These are phyloP conservation scores for Eutrigla gurnardus DNA, from an alignment of 2,797 vertebrate genomes.

Conservation along the genomic window DNA sequence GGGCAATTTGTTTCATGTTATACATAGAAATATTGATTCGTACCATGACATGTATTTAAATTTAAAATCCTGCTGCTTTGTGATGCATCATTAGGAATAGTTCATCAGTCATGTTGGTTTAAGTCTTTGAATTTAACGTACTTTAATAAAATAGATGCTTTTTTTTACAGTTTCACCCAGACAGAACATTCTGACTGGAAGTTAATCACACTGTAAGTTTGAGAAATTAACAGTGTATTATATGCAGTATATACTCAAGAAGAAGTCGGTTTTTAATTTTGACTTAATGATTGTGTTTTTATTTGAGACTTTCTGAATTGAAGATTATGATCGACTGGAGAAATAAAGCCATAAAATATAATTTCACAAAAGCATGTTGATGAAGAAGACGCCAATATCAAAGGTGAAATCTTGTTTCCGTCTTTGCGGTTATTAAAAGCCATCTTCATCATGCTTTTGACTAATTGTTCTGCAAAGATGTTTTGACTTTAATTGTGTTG, in stretches of 20 bases:
- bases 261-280: neutral
- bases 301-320: slow-evolving; percentile 22
- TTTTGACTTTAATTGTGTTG: too few relatives aligned
- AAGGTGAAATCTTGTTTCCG: slow-evolving; percentile 2
- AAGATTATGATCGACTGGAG: slow-evolving; percentile 7
- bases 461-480: slow-evolving; percentile 1
- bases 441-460: neutral
- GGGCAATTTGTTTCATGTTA: neutral
- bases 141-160: slow-evolving; percentile 8
- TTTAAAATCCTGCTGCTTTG: neutral
- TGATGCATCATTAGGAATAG: neutral
- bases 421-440: slow-evolving; percentile 19
- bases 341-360: slow-evolving; percentile 30
- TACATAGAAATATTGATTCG: neutral
- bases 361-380: neutral
- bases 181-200: slow-evolving; percentile 4
- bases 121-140: slow-evolving; percentile 13
- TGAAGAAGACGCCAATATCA: slow-evolving; percentile 16
- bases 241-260: slow-evolving; percentile 10
- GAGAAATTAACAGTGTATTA: slow-evolving; percentile 7
- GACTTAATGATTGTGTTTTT: slow-evolving; percentile 1
- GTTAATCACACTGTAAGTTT: slow-evolving; percentile 15
- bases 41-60: neutral
- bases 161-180: slow-evolving; percentile 7
- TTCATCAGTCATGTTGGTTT: slow-evolving; percentile 22